phyloP scores from a whole-genome alignment of 1,140 invertebrate species.

The Euschistus heros region DNA sequence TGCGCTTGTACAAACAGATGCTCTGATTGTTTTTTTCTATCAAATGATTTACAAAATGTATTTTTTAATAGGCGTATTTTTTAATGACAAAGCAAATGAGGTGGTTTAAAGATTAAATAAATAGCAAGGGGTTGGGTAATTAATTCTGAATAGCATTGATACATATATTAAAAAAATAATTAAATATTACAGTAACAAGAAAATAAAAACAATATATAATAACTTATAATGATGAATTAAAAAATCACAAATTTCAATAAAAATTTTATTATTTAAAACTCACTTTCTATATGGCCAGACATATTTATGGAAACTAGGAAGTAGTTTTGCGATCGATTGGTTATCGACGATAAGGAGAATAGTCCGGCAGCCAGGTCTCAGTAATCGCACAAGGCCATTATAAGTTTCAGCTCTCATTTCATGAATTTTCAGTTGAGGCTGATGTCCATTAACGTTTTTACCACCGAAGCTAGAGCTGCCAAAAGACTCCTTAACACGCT shows the following conservation, averaged over 20 bases:
- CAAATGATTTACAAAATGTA: too few relatives aligned
- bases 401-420: constrained; percentile 91
- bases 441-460: constrained; percentile 35
- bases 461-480: constrained; percentile 31
- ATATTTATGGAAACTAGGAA: constrained; percentile 83
- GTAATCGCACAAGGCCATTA: constrained; percentile 75
- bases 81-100: too few relatives aligned
- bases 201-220: constrained; percentile 13
- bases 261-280: constrained; percentile 29
- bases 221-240: constrained; percentile 12
- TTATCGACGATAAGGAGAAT: constrained; percentile 81
- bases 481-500: constrained; percentile 46
- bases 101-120: too few relatives aligned
- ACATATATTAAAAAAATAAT: neutral
- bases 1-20: too few relatives aligned
- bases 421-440: constrained; percentile 69
- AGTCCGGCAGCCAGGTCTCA: constrained; percentile 92
- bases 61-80: too few relatives aligned
- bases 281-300: constrained; percentile 93
- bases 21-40: too few relatives aligned
- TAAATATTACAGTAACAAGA: neutral
- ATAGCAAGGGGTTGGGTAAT: too few relatives aligned
- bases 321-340: constrained; percentile 71
- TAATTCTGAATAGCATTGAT: too few relatives aligned
- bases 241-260: too few relatives aligned